phyloP scores from a whole-genome alignment of 2,888 invertebrate genomes.

The Cheilosia grossa region DNA sequence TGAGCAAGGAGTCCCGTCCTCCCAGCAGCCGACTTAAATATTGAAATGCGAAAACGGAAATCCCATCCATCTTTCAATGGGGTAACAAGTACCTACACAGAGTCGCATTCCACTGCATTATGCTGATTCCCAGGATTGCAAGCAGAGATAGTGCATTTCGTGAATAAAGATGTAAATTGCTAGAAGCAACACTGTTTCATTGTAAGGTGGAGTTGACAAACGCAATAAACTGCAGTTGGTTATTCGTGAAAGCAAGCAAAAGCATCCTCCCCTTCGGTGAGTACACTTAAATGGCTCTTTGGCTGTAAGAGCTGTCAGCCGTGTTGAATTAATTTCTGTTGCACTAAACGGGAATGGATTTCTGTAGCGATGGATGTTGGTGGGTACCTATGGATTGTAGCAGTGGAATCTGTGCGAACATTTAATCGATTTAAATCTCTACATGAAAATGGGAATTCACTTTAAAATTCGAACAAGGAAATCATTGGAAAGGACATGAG shows the following conservation, averaged over 20 bases:
- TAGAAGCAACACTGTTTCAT: slow-evolving; percentile 19
- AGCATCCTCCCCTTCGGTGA: not conserved
- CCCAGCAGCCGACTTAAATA: too few relatives aligned
- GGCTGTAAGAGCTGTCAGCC: slow-evolving; percentile 33
- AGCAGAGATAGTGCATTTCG: slow-evolving; percentile 24
- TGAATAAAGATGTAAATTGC: slow-evolving; percentile 59
- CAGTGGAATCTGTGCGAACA: not conserved
- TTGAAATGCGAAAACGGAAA: too few relatives aligned
- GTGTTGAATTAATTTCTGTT: slow-evolving; percentile 37
- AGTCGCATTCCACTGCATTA: too few relatives aligned
- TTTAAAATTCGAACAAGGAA: slow-evolving; percentile 1
- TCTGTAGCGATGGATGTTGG: not conserved
- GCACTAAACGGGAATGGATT: slow-evolving; percentile 8
- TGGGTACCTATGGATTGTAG: too few relatives aligned
- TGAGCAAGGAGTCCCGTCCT: too few relatives aligned
- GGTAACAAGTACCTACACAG: too few relatives aligned
- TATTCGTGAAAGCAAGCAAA: slow-evolving; percentile 5
- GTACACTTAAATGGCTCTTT: slow-evolving; percentile 7
- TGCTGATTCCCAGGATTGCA: too few relatives aligned
- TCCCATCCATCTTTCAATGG: too few relatives aligned
- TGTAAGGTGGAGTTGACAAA: slow-evolving; percentile 28
- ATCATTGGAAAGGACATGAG: too few relatives aligned
- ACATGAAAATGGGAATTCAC: slow-evolving; percentile 9
- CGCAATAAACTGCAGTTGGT: slow-evolving; percentile 23
- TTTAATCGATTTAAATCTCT: slow-evolving; percentile 25